These are phyloP conservation scores for Drosophila algonquin DNA, from an alignment of 2,888 invertebrate species.

Conservation along the genomic window DNA sequence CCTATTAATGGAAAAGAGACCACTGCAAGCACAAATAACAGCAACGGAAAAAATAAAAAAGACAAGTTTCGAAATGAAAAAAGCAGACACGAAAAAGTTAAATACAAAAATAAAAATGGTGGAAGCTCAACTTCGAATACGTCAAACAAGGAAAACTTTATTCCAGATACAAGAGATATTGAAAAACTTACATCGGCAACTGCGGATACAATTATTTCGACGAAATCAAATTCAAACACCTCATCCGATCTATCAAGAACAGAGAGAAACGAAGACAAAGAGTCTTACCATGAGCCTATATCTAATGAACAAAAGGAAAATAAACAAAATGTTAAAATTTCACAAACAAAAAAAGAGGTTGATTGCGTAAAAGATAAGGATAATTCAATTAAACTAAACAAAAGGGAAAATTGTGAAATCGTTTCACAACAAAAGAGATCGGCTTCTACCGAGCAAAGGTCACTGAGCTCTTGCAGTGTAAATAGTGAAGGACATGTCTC, in stretches of 20 bases:
- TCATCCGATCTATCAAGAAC: slow-evolving; percentile 33
- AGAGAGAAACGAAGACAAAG: slow-evolving; percentile 84
- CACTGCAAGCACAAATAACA: slow-evolving; percentile 55
- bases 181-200: slow-evolving; percentile 40
- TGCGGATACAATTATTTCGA: slow-evolving; percentile 82
- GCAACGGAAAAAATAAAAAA: slow-evolving; percentile 66
- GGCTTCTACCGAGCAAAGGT: slow-evolving; percentile 57
- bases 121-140: slow-evolving; percentile 50
- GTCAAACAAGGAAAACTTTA: slow-evolving; percentile 70
- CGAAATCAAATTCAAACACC: slow-evolving; percentile 60
- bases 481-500: slow-evolving; percentile 69
- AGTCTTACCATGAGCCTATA: slow-evolving; percentile 56
- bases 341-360: slow-evolving; percentile 24
- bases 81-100: slow-evolving; percentile 84
- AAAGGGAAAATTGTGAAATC: slow-evolving; percentile 21
- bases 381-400: slow-evolving; percentile 29
- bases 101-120: slow-evolving; percentile 84
- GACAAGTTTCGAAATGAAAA: slow-evolving; percentile 84
- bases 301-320: slow-evolving; percentile 60
- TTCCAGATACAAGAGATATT: slow-evolving; percentile 56
- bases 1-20: slow-evolving; percentile 83
- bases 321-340: slow-evolving; percentile 45
- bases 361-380: slow-evolving; percentile 35
- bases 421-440: slow-evolving; percentile 40
- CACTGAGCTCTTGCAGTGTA: slow-evolving; percentile 70